Conservation (phyloP, 2,113 vertebrate genomes). For the Nothobranchius kuhntae region DNA sequence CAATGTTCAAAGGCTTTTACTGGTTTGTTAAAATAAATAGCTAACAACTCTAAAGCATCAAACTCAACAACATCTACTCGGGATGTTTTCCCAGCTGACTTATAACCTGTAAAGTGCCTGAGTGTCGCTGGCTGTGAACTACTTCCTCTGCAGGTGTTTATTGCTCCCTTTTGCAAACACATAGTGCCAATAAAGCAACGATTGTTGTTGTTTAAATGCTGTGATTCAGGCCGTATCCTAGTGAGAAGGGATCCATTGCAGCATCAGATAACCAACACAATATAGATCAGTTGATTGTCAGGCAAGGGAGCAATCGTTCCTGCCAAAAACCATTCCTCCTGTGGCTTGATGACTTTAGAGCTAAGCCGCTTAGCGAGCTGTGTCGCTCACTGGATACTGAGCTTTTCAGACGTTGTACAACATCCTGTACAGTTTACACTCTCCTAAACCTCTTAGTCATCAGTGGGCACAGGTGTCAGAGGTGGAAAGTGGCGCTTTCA, state of each 20-base stretch:
- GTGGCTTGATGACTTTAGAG: constrained; percentile 44
- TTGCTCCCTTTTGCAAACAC: constrained; percentile 12
- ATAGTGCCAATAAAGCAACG: neutral
- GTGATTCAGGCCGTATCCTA: constrained; percentile 42
- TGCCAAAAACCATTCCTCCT: constrained; percentile 33
- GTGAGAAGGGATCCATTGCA: constrained; percentile 23
- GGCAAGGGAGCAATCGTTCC: constrained; percentile 34
- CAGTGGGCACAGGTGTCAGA: constrained; percentile 39
- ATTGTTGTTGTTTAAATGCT: constrained; percentile 37
- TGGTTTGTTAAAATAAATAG: neutral
- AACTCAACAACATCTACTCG: neutral
- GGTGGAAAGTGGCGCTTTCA: constrained; percentile 19
- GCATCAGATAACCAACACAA: constrained; percentile 49
- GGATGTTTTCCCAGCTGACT: neutral
- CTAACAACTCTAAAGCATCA: neutral
- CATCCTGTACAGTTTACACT: constrained; percentile 33
- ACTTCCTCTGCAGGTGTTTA: constrained; percentile 12
- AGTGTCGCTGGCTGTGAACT: neutral
- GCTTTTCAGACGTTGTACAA: constrained; percentile 41
- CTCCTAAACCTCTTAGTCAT: constrained; percentile 49
- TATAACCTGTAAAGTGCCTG: neutral
- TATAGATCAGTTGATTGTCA: constrained; percentile 55
- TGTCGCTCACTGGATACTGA: constrained; percentile 28
- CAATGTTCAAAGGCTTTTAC: neutral
- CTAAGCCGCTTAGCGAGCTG: constrained; percentile 60